A percentile compares a stretch with the other conserved stretches of the same genome.
These are phyloP conservation scores for Zygogramma bicolorata DNA, from an alignment of 2,888 invertebrate genomes.

Conservation along the genomic window DNA sequence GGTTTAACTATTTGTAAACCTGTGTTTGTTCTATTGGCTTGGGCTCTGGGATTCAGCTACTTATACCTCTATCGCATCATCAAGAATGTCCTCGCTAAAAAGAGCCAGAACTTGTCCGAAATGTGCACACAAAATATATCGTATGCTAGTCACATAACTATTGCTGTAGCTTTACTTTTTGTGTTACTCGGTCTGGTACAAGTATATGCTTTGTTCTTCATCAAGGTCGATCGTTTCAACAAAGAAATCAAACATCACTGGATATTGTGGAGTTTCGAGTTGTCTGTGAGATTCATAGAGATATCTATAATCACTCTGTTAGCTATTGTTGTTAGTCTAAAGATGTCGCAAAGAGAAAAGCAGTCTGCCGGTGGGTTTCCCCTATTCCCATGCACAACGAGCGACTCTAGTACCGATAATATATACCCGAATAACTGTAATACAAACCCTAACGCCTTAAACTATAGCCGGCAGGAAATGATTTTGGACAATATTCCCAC, in stretches of 20 bases:
- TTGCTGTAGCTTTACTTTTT: conserved; percentile 88
- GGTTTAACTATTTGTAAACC: conserved; percentile 82
- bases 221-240: conserved; percentile 68
- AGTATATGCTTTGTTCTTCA: conserved; percentile 82
- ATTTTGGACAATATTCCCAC: conserved; percentile 67
- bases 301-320: conserved; percentile 88
- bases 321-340: conserved; percentile 85
- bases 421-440: conserved; percentile 89
- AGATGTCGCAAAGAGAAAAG: conserved; percentile 79
- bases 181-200: conserved; percentile 86
- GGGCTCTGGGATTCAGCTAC: conserved; percentile 86
- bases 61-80: conserved; percentile 86
- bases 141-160: conserved; percentile 89
- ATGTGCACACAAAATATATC: conserved; percentile 83
- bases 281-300: conserved; percentile 86
- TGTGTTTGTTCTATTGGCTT: conserved; percentile 86
- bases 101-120: conserved; percentile 83
- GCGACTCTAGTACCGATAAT: conserved; percentile 87
- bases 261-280: conserved; percentile 94
- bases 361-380: conserved; percentile 80
- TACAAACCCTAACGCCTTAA: conserved; percentile 86
- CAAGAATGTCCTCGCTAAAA: conserved; percentile 79
- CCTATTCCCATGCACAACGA: conserved; percentile 84
- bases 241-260: conserved; percentile 80
- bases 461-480: conserved; percentile 75